These are phyloP conservation scores for Hipposideros larvatus DNA, from an alignment of 2,797 vertebrate species.

Conservation along the genomic window DNA sequence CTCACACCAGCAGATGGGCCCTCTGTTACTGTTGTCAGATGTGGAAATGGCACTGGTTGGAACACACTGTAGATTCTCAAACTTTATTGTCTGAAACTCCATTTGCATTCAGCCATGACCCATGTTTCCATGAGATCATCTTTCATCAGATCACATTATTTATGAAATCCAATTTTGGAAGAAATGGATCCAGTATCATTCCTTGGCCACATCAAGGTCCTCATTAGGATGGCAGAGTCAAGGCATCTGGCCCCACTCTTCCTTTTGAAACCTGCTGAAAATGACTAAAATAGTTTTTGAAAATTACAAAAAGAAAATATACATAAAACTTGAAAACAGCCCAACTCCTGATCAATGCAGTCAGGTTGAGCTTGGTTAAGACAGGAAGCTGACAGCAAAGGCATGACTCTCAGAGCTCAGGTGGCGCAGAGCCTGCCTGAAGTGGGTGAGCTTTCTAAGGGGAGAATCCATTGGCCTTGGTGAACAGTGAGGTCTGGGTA, in stretches of 20 bases:
- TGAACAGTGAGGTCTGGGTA: neutral
- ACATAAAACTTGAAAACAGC: conserved; percentile 45
- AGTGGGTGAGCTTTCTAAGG: neutral
- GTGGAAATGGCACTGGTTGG: neutral
- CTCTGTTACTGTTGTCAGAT: neutral
- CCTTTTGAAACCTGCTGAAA: conserved; percentile 37
- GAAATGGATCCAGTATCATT: conserved; percentile 49
- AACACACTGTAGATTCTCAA: neutral
- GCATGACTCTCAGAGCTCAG: neutral
- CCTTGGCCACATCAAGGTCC: conserved; percentile 22
- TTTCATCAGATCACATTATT: conserved; percentile 61
- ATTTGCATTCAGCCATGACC: conserved; percentile 26
- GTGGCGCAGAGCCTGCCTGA: neutral
- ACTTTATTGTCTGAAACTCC: conserved; percentile 58
- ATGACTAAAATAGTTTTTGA: conserved; percentile 33
- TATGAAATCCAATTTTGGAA: conserved; percentile 65
- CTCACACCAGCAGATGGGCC: neutral
- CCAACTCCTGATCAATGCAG: neutral
- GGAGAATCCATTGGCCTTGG: neutral
- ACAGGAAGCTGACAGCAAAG: neutral
- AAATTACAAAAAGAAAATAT: conserved; percentile 53
- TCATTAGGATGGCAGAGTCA: neutral
- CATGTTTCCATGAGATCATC: conserved; percentile 62
- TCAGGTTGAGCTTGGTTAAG: neutral
- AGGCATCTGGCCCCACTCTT: conserved; percentile 1